Evolutionary conservation across 2,113 vertebrate genomes (phyloP), one percentile per base, ranked within the genome.

Genomic region (Clarias macrocephalus): DNA sequence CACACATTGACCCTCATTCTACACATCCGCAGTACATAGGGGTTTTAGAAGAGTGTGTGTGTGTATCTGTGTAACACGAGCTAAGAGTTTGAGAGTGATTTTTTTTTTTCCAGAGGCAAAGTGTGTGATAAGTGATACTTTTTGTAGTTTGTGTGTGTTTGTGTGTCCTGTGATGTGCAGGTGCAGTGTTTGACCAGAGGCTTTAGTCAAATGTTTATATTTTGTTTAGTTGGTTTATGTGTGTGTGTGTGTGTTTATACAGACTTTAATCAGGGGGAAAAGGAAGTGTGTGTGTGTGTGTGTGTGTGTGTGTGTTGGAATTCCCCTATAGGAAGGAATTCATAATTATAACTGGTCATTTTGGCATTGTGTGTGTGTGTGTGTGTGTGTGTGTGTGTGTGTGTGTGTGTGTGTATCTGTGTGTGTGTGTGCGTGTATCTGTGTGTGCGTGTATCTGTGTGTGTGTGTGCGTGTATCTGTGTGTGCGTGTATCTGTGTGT

Each of bases 261-360:
- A n/a, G n/a, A n/a, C n/a, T n/a, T n/a, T n/a, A n/a, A n/a, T n/a
- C n/a, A n/a, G n/a, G n/a, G n/a, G n/a, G n/a, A n/a, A n/a, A n/a
- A n/a, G n/a, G n/a, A n/a, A n/a, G 82, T 42, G 42, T 7, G 42
- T 42, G 42, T 42, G 5, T 42, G n/a, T 13, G 2, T 68, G 65
- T 70, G 62, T 60, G 59, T 66, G 11, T 66, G n/a, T 23, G 83
- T 59, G 56, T 59, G 48, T 62, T 63, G 85, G 85, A 81, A 81
- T 86, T 23, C 11, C 77, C 77, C 77, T 57, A 37, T 54, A 81
- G 85, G 77, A 86, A 70, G 37, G 75, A 70, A 33, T 84, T 33
- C 56, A 84, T 73, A 37, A 19, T 84, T 84, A 84, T 70, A 68
- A 59, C 25, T 33, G 7, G 56, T 52, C n/a, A 10, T 56, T 83